Evolutionary conservation across 2,797 vertebrate species (phyloP).

Genomic region (Onychomys leucogaster): DNA sequence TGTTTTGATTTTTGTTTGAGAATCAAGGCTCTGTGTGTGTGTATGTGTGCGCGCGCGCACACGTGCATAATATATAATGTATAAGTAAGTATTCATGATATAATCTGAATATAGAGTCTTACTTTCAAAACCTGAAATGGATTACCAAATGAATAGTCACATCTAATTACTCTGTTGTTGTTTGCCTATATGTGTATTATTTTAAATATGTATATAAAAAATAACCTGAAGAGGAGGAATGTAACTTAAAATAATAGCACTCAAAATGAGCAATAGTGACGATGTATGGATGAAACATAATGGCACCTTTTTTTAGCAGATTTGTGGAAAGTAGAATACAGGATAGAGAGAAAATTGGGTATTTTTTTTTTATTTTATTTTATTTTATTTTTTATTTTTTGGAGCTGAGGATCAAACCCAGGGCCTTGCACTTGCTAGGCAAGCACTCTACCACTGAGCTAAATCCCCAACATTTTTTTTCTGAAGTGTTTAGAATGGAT

Average conservation of each 20-base stretch:
- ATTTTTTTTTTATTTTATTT: no score
- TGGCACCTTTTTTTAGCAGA: neutral
- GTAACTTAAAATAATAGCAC: neutral
- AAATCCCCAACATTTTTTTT: no score
- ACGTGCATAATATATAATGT: neutral
- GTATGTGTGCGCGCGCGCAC: neutral
- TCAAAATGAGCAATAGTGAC: neutral
- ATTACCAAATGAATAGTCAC: neutral
- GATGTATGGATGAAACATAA: neutral
- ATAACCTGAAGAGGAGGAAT: neutral
- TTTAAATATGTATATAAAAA: neutral
- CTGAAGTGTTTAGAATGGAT: neutral
- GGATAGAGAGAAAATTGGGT: neutral
- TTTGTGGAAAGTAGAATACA: neutral
- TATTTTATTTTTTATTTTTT: no score
- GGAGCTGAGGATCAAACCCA: no score
- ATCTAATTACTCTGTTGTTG: neutral
- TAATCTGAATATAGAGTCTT: neutral
- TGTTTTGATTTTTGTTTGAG: slow-evolving; percentile 9
- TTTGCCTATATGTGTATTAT: neutral
- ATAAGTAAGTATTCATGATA: neutral
- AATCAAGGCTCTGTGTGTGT: neutral
- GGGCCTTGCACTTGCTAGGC: no score
- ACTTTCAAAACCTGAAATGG: slow-evolving; percentile 24
- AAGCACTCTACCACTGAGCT: no score